Conservation (phyloP, 2,797 vertebrate genomes). For the Coracias cyanogaster region DNA sequence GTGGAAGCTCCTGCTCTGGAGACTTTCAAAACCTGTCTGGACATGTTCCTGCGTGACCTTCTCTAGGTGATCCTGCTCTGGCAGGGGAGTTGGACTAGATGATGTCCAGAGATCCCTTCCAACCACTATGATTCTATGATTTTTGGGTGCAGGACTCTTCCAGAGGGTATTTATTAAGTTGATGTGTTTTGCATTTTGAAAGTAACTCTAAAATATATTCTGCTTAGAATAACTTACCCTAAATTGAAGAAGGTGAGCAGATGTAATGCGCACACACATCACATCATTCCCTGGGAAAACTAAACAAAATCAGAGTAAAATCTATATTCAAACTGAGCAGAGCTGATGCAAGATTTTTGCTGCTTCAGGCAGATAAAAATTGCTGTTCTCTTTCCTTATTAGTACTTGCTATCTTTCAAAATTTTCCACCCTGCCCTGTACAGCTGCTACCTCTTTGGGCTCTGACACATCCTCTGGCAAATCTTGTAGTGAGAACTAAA, state of each 20-base stretch:
- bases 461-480: slow-evolving; percentile 2
- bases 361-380: slow-evolving; percentile 24
- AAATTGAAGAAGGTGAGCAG: not conserved
- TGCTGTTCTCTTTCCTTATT: slow-evolving; percentile 7
- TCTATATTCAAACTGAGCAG: not conserved
- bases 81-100: no score
- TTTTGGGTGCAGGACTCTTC: not conserved
- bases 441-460: slow-evolving; percentile 20
- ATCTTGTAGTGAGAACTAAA: not conserved
- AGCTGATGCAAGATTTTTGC: slow-evolving; percentile 10
- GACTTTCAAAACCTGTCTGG: no score
- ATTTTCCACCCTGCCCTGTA: slow-evolving; percentile 16
- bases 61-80: no score
- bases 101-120: no score
- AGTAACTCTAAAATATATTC: slow-evolving; percentile 11
- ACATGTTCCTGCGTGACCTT: no score
- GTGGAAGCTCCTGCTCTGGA: no score
- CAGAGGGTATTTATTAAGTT: not conserved
- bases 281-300: not conserved
- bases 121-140: no score
- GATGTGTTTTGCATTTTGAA: not conserved
- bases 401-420: not conserved
- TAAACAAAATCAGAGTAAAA: slow-evolving; percentile 2
- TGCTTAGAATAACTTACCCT: not conserved
- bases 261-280: not conserved